phyloP scores from a whole-genome alignment of 2,113 vertebrate species.

The Hydrochoerus hydrochaeris region DNA sequence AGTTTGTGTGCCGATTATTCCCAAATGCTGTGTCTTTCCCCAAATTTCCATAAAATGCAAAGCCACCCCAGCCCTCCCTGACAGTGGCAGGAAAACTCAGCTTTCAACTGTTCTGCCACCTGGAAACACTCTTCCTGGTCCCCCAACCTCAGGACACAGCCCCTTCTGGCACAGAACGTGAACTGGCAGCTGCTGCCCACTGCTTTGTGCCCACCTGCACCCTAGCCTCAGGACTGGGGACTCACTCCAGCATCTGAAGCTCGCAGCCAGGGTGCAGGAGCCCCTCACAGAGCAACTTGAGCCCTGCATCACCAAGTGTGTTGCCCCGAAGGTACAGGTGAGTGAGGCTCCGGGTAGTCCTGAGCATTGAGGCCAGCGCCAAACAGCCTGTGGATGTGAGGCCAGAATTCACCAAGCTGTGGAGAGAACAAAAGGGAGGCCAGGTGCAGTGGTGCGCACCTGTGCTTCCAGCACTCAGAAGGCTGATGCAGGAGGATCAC shows the following conservation, averaged over 20 bases:
- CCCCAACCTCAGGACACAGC: neutral
- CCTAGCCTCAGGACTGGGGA: neutral
- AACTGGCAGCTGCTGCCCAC: no score
- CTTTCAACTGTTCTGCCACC: neutral
- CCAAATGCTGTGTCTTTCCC: neutral
- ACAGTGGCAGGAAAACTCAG: neutral
- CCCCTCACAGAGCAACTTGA: conserved; percentile 83
- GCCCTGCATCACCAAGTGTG: conserved; percentile 81
- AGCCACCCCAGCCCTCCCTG: no score
- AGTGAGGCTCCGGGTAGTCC: conserved; percentile 80
- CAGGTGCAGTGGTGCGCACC: neutral
- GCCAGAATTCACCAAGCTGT: conserved; percentile 83
- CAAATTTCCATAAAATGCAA: neutral
- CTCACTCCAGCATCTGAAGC: conserved; percentile 86
- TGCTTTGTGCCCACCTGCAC: neutral
- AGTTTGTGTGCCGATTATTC: neutral
- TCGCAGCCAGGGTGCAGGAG: conserved; percentile 84
- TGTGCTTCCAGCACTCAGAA: neutral
- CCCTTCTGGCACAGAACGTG: neutral
- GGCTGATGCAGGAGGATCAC: neutral
- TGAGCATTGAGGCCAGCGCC: conserved; percentile 74
- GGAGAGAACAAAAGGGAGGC: neutral
- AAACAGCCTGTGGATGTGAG: conserved; percentile 78
- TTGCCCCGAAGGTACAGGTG: conserved; percentile 86
- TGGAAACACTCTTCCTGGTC: neutral